These are phyloP conservation scores for Sebastes cheni DNA, from an alignment of 2,797 vertebrate species.

Conservation along the genomic window DNA sequence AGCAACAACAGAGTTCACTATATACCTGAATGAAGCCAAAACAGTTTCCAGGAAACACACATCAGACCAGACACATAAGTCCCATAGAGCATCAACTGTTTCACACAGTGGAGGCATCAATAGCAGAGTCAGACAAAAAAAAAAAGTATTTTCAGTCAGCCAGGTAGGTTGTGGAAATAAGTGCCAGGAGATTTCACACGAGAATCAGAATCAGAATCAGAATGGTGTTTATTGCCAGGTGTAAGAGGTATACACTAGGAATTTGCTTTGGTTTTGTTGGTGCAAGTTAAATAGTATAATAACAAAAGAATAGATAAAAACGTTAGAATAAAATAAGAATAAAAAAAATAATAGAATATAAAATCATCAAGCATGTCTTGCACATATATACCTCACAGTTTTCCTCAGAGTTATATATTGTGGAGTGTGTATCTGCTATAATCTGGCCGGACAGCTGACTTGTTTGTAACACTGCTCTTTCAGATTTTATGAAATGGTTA, in stretches of 20 bases:
- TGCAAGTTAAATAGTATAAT: too few relatives aligned
- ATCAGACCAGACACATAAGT: background rate
- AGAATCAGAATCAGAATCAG: too few relatives aligned
- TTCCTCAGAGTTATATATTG: background rate
- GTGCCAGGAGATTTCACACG: background rate
- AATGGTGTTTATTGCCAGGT: too few relatives aligned
- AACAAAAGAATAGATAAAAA: too few relatives aligned
- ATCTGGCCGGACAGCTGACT: slow-evolving; percentile 36
- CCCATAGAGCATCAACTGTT: background rate
- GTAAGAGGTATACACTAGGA: too few relatives aligned
- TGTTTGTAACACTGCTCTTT: slow-evolving; percentile 39
- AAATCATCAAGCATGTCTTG: background rate
- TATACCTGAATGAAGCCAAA: background rate
- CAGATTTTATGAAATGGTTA: slow-evolving; percentile 32
- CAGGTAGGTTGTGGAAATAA: slow-evolving; percentile 22
- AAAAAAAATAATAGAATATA: background rate
- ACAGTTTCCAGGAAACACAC: background rate
- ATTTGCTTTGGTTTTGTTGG: too few relatives aligned
- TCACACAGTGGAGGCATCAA: background rate
- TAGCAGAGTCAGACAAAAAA: background rate
- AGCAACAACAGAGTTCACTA: background rate
- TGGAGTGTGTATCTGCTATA: background rate
- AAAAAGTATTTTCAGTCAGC: background rate
- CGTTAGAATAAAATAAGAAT: too few relatives aligned
- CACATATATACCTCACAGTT: background rate